Evolutionary conservation across 2,888 invertebrate genomes (phyloP).

Genomic region (Gryllus longicercus): DNA sequence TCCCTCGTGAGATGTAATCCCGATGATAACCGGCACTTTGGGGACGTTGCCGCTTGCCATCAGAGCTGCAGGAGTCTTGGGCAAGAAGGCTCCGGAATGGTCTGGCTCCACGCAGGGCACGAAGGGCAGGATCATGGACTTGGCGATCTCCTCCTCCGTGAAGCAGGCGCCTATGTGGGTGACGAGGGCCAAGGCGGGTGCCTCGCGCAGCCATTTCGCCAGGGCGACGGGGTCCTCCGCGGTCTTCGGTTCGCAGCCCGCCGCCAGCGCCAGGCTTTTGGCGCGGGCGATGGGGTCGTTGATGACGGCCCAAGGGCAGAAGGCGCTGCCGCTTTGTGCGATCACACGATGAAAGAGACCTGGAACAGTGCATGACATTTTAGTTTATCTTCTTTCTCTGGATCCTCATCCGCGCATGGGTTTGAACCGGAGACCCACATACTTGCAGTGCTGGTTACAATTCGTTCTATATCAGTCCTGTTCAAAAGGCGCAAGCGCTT

Average conservation of each 20-base stretch:
- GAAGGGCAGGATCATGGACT: neutral
- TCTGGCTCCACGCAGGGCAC: neutral
- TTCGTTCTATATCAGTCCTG: too few relatives aligned
- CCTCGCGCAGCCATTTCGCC: neutral
- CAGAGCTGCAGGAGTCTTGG: neutral
- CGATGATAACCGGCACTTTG: neutral
- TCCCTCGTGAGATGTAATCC: neutral
- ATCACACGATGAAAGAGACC: neutral
- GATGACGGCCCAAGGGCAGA: neutral
- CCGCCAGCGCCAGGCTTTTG: neutral
- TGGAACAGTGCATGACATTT: neutral
- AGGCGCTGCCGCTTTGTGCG: neutral
- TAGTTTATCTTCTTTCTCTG: too few relatives aligned
- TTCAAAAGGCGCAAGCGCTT: too few relatives aligned
- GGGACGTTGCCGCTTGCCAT: neutral
- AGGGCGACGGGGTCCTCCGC: neutral
- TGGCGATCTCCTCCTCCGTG: neutral
- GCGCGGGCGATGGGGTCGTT: neutral
- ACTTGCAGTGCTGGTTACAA: too few relatives aligned
- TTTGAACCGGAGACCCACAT: too few relatives aligned
- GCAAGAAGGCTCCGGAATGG: neutral
- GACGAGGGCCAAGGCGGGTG: neutral
- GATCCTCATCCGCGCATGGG: too few relatives aligned
- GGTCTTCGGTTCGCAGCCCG: neutral
- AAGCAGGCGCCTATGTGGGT: neutral